Percentiles rank a stretch among this genome's conserved stretches.
phyloP scores from a whole-genome alignment of 2,113 vertebrate genomes.

The Notarius quadriscutis region DNA sequence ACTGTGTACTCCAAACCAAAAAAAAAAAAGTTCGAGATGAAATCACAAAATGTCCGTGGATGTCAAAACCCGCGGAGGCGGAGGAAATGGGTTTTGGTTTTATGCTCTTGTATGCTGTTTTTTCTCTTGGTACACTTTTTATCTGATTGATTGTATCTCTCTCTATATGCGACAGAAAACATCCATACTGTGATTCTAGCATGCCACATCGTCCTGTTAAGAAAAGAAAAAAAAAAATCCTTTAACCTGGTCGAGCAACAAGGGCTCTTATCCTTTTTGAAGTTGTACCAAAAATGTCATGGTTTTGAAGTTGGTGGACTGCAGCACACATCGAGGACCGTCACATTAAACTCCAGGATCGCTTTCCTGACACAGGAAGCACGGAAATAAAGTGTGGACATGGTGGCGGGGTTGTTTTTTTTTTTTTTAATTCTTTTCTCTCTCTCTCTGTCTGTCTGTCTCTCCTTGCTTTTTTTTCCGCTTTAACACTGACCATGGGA shows the following conservation, averaged over 20 bases:
- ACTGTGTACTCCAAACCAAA: slow-evolving; percentile 71
- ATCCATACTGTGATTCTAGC: slow-evolving; percentile 47
- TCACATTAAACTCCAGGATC: slow-evolving; percentile 57
- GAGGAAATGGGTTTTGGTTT: neutral
- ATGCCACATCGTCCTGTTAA: slow-evolving; percentile 15
- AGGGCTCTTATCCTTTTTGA: slow-evolving; percentile 73
- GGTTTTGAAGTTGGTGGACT: slow-evolving; percentile 57
- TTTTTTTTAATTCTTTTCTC: neutral
- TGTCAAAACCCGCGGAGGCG: neutral
- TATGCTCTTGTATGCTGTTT: slow-evolving; percentile 43
- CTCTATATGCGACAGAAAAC: slow-evolving; percentile 55
- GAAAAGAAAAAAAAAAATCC: neutral
- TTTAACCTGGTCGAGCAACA: slow-evolving; percentile 63
- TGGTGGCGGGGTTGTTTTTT: neutral
- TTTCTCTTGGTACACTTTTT: slow-evolving; percentile 54
- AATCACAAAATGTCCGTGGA: slow-evolving; percentile 56
- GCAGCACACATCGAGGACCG: slow-evolving; percentile 60
- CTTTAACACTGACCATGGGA: slow-evolving; percentile 54
- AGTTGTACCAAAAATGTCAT: slow-evolving; percentile 71
- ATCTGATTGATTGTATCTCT: slow-evolving; percentile 61
- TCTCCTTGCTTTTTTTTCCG: neutral
- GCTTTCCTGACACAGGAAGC: slow-evolving; percentile 27
- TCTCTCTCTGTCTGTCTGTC: slow-evolving; percentile 9
- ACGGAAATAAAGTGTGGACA: slow-evolving; percentile 6
- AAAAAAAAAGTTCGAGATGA: slow-evolving; percentile 65